Evolutionary conservation across 2,113 vertebrate species (phyloP).

Genomic region (Chaenogobius annularis): DNA sequence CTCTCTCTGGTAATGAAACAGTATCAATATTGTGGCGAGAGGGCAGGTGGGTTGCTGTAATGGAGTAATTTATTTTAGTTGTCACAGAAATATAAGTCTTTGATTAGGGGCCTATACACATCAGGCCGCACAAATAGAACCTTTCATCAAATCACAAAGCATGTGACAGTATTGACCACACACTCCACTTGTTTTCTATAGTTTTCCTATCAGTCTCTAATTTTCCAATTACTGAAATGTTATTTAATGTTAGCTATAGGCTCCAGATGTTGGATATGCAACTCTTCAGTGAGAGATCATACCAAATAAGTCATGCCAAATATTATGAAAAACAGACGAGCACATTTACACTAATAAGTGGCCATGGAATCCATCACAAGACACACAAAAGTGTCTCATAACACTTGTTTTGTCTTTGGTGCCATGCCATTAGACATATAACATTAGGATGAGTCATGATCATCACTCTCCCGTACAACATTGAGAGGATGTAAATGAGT

Average conservation of each 20-base stretch:
- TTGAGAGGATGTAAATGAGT: neutral
- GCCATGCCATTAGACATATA: constrained; percentile 3
- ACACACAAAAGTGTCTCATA: neutral
- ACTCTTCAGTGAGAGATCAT: neutral
- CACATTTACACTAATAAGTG: neutral
- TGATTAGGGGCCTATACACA: constrained; percentile 69
- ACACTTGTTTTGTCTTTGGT: constrained; percentile 8
- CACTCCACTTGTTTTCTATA: constrained; percentile 17
- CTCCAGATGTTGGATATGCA: neutral
- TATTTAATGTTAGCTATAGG: too few species aligned
- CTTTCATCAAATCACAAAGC: constrained; percentile 77
- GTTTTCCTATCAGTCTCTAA: too few species aligned
- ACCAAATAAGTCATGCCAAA: neutral
- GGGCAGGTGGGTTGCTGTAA: constrained; percentile 73
- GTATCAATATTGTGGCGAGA: constrained; percentile 67
- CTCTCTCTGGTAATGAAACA: constrained; percentile 59
- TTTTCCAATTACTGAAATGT: too few species aligned
- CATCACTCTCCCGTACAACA: constrained; percentile 3
- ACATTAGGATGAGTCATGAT: constrained; percentile 2
- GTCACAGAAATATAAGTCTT: constrained; percentile 76
- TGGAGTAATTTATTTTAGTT: constrained; percentile 78
- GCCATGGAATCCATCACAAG: neutral
- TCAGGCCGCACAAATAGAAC: constrained; percentile 69
- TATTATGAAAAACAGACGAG: neutral
- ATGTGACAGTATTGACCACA: constrained; percentile 71